Conservation (phyloP, 2,888 invertebrate genomes). For the Tricholauxania praeusta region DNA sequence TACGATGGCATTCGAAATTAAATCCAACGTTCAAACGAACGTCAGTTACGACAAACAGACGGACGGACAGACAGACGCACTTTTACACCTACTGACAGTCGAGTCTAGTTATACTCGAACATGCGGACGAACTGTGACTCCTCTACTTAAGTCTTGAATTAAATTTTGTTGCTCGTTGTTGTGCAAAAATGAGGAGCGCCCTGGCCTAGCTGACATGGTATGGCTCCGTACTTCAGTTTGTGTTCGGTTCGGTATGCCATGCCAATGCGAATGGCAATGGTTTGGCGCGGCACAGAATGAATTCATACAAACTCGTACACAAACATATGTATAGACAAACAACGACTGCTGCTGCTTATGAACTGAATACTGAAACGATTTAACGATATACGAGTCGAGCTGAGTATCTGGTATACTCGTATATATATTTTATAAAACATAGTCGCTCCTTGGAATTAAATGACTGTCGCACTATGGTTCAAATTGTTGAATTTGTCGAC, state of each 20-base stretch:
- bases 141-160: too few species aligned
- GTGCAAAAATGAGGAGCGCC: too few species aligned
- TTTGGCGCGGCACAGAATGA: constrained; percentile 28
- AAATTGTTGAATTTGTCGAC: too few species aligned
- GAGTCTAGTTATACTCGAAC: too few species aligned
- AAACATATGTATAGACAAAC: constrained; percentile 40
- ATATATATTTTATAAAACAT: constrained; percentile 27
- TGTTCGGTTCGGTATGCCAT: constrained; percentile 2
- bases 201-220: neutral
- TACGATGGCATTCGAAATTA: neutral
- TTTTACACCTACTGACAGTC: too few species aligned
- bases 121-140: too few species aligned
- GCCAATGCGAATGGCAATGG: constrained; percentile 6
- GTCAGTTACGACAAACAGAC: constrained; percentile 1
- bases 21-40: too few species aligned
- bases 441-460: constrained; percentile 13
- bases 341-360: constrained; percentile 47
- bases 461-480: too few species aligned
- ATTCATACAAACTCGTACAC: constrained; percentile 26
- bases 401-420: too few species aligned
- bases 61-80: neutral
- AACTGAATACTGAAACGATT: constrained; percentile 27
- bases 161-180: too few species aligned
- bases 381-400: too few species aligned
- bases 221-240: neutral